These are phyloP conservation scores for Thamnaconus septentrionalis DNA, from an alignment of 2,113 vertebrate species.

Conservation along the genomic window DNA sequence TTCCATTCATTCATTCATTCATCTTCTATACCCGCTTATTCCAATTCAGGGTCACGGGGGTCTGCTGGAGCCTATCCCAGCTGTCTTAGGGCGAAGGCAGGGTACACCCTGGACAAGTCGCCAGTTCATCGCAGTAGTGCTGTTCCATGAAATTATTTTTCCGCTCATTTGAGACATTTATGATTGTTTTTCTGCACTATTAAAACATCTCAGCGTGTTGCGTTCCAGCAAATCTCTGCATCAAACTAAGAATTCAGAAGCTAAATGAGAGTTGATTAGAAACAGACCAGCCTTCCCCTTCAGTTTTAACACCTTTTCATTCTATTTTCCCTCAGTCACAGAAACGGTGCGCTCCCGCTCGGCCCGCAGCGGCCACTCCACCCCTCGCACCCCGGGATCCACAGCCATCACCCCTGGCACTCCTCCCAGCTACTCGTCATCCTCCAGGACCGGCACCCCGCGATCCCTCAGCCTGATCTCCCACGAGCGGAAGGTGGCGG, in stretches of 20 bases:
- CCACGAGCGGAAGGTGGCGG: slow-evolving; percentile 92
- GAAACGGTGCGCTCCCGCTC: slow-evolving; percentile 89
- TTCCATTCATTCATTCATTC: no score
- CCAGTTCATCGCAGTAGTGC: no score
- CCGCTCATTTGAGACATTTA: background rate
- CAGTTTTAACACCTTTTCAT: background rate
- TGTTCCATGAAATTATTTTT: background rate
- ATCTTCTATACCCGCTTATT: no score
- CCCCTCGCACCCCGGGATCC: slow-evolving; percentile 92
- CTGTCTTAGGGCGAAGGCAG: no score
- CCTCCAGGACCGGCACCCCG: slow-evolving; percentile 91
- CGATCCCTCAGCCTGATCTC: slow-evolving; percentile 91
- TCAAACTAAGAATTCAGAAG: background rate
- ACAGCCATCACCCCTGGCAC: slow-evolving; percentile 93
- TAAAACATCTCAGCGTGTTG: background rate
- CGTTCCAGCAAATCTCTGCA: background rate
- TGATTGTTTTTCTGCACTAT: background rate
- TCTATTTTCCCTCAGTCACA: slow-evolving; percentile 71
- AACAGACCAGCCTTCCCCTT: background rate
- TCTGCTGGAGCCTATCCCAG: no score
- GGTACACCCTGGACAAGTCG: no score
- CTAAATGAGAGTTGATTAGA: background rate
- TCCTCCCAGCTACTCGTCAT: slow-evolving; percentile 93
- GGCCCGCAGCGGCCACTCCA: slow-evolving; percentile 94
- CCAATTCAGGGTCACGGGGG: no score